phyloP scores from a whole-genome alignment of 2,888 invertebrate species.

The Polia nebulosa region DNA sequence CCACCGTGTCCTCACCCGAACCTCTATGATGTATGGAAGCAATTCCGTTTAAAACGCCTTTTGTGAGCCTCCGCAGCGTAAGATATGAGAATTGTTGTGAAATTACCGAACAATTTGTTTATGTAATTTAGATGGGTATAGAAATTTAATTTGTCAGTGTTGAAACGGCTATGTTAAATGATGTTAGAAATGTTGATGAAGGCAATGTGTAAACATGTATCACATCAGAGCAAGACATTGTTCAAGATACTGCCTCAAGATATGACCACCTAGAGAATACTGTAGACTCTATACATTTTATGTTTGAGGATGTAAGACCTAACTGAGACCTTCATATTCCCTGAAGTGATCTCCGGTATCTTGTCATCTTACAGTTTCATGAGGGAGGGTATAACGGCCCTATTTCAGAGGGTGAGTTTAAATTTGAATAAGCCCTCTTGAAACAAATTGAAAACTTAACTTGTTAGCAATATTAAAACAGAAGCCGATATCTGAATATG shows the following conservation, averaged over 20 bases:
- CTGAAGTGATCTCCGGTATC: slow-evolving; percentile 45
- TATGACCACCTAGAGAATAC: slow-evolving; percentile 28
- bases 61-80: slow-evolving; percentile 58
- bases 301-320: slow-evolving; percentile 36
- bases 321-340: slow-evolving; percentile 39
- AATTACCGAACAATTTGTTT: slow-evolving; percentile 67
- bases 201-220: slow-evolving; percentile 9
- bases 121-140: slow-evolving; percentile 54
- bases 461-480: background rate
- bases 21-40: slow-evolving; percentile 71
- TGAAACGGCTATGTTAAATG: slow-evolving; percentile 21
- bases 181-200: slow-evolving; percentile 48
- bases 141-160: slow-evolving; percentile 61
- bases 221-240: slow-evolving; percentile 11
- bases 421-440: slow-evolving; percentile 19
- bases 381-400: slow-evolving; percentile 23
- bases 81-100: slow-evolving; percentile 68
- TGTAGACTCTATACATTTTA: slow-evolving; percentile 22
- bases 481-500: background rate
- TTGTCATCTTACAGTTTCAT: slow-evolving; percentile 47
- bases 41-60: slow-evolving; percentile 74
- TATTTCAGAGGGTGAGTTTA: slow-evolving; percentile 19
- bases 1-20: slow-evolving; percentile 31
- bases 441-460: slow-evolving; percentile 24
- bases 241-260: slow-evolving; percentile 29